phyloP scores from a whole-genome alignment of 2,888 invertebrate species.

The Chesias legatella region DNA sequence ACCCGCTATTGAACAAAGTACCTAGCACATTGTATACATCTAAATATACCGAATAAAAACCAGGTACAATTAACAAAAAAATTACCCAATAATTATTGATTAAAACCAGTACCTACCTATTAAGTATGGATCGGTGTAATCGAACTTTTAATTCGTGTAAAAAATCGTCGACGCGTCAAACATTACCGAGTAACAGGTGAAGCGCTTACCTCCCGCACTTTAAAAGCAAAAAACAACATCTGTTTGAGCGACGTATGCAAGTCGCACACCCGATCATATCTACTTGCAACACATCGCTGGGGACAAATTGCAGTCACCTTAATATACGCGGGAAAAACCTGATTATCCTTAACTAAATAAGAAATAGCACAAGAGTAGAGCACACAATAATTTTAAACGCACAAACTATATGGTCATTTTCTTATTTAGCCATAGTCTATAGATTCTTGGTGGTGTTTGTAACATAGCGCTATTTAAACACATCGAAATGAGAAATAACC shows the following conservation, averaged over 20 bases:
- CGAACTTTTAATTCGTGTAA: slow-evolving; percentile 71
- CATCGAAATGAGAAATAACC: too few species aligned
- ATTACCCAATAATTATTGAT: slow-evolving; percentile 27
- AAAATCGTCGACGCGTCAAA: slow-evolving; percentile 59
- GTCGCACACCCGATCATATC: slow-evolving; percentile 73
- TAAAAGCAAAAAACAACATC: slow-evolving; percentile 63
- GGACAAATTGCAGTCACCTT: slow-evolving; percentile 77
- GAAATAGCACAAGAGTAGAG: too few species aligned
- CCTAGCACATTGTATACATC: too few species aligned
- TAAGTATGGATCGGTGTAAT: slow-evolving; percentile 45
- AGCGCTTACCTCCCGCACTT: slow-evolving; percentile 58
- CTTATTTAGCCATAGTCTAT: too few species aligned
- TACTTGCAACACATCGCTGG: slow-evolving; percentile 66
- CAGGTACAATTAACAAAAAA: too few species aligned
- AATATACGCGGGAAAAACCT: slow-evolving; percentile 13
- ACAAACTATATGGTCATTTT: too few species aligned
- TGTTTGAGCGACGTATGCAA: slow-evolving; percentile 68
- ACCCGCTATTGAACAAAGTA: too few species aligned
- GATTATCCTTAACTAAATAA: too few species aligned
- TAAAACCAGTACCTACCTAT: slow-evolving; percentile 52
- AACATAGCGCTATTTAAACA: too few species aligned
- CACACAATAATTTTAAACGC: too few species aligned
- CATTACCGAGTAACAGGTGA: slow-evolving; percentile 68
- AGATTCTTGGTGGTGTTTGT: too few species aligned
- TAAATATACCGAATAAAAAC: too few species aligned